phyloP scores from a whole-genome alignment of 2,113 vertebrate genomes.

The Rafetus swinhoei region DNA sequence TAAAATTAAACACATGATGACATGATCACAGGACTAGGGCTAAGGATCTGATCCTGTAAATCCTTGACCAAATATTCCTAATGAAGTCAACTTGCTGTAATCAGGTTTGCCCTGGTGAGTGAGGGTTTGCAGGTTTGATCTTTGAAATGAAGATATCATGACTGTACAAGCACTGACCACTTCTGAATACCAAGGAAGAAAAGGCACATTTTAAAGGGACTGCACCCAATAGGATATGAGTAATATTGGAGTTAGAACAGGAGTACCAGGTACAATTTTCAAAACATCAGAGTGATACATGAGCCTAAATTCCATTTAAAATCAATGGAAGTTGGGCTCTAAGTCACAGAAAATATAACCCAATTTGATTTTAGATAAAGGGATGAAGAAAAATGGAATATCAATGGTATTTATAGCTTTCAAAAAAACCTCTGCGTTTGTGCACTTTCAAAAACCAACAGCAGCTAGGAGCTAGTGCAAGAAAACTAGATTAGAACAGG shows the following conservation, averaged over 20 bases:
- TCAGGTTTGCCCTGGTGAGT: too few relatives aligned
- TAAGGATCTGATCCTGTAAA: neutral
- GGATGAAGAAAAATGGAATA: neutral
- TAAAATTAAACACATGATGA: neutral
- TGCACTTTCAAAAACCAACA: neutral
- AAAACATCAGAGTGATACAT: neutral
- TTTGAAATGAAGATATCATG: neutral
- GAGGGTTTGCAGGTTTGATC: too few relatives aligned
- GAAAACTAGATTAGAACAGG: neutral
- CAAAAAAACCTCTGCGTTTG: neutral
- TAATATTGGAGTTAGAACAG: neutral
- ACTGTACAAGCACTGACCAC: neutral
- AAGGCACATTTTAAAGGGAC: neutral
- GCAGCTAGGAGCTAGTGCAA: neutral
- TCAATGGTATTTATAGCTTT: neutral
- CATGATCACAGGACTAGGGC: neutral
- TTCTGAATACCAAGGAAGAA: neutral
- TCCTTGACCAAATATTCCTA: neutral
- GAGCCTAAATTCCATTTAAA: neutral
- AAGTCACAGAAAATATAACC: neutral
- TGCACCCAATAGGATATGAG: neutral
- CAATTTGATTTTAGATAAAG: neutral
- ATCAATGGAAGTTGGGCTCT: neutral
- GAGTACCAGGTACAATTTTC: neutral
- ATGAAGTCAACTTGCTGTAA: neutral